phyloP scores from a whole-genome alignment of 1,140 invertebrate species.

The Drosophila nannoptera region DNA sequence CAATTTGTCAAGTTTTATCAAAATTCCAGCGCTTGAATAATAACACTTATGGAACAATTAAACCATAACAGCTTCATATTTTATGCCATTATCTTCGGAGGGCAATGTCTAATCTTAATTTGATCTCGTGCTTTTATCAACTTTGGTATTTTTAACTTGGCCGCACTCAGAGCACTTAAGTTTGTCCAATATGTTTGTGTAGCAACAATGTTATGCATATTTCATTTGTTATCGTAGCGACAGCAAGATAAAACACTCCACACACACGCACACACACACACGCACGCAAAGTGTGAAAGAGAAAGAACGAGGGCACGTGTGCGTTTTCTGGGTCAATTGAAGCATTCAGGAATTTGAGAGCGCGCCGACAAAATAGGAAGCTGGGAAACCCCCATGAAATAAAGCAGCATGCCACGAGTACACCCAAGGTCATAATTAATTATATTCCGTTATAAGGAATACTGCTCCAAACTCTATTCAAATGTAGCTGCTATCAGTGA shows the following conservation, averaged over 20 bases:
- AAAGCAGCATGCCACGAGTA: no score
- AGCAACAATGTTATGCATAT: slow-evolving; percentile 7
- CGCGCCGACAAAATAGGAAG: no score
- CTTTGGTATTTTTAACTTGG: slow-evolving; percentile 1
- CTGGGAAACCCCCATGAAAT: no score
- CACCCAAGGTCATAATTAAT: no score
- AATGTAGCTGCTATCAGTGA: no score
- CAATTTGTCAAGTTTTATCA: no score
- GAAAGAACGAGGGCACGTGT: background rate
- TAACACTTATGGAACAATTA: no score
- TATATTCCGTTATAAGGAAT: no score
- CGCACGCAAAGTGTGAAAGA: background rate
- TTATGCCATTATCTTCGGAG: no score
- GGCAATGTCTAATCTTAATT: background rate
- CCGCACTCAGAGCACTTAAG: slow-evolving; percentile 1
- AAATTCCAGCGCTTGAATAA: no score
- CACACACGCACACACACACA: background rate
- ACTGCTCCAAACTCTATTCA: no score
- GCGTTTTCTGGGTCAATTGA: slow-evolving; percentile 1
- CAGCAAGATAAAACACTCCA: slow-evolving; percentile 1
- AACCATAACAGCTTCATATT: background rate
- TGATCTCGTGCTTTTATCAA: background rate
- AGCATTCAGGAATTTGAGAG: background rate
- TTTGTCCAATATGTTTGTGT: slow-evolving; percentile 1
- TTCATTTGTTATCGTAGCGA: slow-evolving; percentile 8